Evolutionary conservation across 2,113 vertebrate species (phyloP).

Genomic region (Camelus dromedarius): DNA sequence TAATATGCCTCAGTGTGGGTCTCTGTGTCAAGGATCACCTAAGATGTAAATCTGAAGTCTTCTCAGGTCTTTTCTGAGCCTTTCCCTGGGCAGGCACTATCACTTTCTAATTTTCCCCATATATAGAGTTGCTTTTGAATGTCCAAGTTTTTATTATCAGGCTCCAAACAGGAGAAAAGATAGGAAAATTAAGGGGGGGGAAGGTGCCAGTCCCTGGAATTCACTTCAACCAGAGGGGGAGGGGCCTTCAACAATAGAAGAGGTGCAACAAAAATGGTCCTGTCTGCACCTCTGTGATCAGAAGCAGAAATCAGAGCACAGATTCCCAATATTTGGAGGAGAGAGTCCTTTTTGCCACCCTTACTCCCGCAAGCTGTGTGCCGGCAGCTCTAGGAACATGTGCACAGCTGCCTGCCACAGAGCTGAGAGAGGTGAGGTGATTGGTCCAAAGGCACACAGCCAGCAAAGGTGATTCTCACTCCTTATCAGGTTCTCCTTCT

Average conservation of each 20-base stretch:
- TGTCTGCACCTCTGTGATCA: neutral
- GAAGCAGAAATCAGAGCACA: neutral
- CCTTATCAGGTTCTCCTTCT: neutral
- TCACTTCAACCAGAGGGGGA: neutral
- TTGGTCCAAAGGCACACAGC: neutral
- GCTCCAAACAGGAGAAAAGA: neutral
- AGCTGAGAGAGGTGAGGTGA: neutral
- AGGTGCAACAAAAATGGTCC: neutral
- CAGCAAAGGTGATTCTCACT: neutral
- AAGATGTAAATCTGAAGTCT: neutral
- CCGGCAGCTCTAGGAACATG: neutral
- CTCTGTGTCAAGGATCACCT: conserved; percentile 29
- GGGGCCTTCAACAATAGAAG: neutral
- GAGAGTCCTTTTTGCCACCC: neutral
- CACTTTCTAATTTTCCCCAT: neutral
- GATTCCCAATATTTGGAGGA: neutral
- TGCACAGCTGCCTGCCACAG: neutral
- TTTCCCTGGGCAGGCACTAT: neutral
- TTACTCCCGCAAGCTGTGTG: neutral
- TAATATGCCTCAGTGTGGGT: neutral
- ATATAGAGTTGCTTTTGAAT: neutral
- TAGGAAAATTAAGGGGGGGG: neutral
- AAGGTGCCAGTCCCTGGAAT: neutral
- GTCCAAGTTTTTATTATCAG: neutral
- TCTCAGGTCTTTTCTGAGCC: neutral